Conservation (phyloP, 2,797 vertebrate species). For the Catostomus latipinnis region DNA sequence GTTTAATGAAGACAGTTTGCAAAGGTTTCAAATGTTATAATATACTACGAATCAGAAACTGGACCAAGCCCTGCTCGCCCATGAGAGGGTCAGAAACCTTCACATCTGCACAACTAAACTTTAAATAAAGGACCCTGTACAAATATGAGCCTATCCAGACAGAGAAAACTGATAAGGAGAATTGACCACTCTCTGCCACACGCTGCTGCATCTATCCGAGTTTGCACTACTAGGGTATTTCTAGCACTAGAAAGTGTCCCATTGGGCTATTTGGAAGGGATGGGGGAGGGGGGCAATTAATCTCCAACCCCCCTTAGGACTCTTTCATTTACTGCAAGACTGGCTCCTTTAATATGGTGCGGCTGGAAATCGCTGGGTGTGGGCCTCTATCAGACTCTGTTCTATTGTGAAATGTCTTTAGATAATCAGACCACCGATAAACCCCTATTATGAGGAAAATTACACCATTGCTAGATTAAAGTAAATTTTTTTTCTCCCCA, state of each 20-base stretch:
- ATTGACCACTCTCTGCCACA: neutral
- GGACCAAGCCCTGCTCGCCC: slow-evolving; percentile 17
- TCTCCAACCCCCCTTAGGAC: slow-evolving; percentile 47
- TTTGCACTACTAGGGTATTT: neutral
- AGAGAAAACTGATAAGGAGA: slow-evolving; percentile 30
- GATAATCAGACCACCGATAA: slow-evolving; percentile 44
- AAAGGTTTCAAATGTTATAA: no score
- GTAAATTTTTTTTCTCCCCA: neutral
- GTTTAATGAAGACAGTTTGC: no score
- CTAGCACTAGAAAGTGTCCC: slow-evolving; percentile 22
- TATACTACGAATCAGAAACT: neutral
- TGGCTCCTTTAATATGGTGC: slow-evolving; percentile 47
- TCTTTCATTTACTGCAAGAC: slow-evolving; percentile 53
- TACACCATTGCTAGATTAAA: slow-evolving; percentile 31
- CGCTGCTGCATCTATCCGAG: slow-evolving; percentile 29
- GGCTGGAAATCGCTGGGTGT: slow-evolving; percentile 45
- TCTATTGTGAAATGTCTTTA: slow-evolving; percentile 40
- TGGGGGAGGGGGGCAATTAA: slow-evolving; percentile 16
- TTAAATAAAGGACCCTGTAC: slow-evolving; percentile 5
- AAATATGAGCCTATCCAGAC: neutral
- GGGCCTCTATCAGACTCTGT: slow-evolving; percentile 37
- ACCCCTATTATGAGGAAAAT: slow-evolving; percentile 43
- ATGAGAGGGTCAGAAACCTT: slow-evolving; percentile 2
- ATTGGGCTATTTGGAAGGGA: slow-evolving; percentile 36
- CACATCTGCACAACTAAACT: slow-evolving; percentile 24